Evolutionary conservation across 92 coral and sea anemone species (phyloP).

Genomic region (Parazoanthus atlanticus): DNA sequence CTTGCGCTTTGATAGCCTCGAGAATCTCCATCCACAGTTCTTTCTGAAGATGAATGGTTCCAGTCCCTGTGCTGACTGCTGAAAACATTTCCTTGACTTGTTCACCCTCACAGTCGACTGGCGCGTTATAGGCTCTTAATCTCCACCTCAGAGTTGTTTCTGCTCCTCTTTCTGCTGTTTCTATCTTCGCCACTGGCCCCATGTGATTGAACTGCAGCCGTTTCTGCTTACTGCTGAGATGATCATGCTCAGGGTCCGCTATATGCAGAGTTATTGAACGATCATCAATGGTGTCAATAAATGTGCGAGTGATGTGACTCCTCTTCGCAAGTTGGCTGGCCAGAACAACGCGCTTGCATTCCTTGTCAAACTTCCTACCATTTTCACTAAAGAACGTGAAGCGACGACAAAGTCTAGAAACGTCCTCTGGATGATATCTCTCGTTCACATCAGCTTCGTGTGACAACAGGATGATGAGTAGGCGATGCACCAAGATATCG

Average conservation of each 20-base stretch:
- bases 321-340: slow-evolving; percentile 60
- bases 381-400: slow-evolving; percentile 68
- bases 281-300: slow-evolving; percentile 65
- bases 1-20: slow-evolving; percentile 15
- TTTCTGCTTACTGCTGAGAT: slow-evolving; percentile 55
- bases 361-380: slow-evolving; percentile 65
- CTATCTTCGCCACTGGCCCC: slow-evolving; percentile 40
- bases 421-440: slow-evolving; percentile 50
- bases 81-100: slow-evolving; percentile 3
- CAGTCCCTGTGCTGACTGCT: background rate
- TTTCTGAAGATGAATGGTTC: background rate
- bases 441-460: slow-evolving; percentile 8
- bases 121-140: slow-evolving; percentile 62
- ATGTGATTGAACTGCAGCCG: slow-evolving; percentile 62
- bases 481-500: slow-evolving; percentile 88
- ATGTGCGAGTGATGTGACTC: slow-evolving; percentile 51
- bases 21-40: background rate
- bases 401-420: slow-evolving; percentile 76
- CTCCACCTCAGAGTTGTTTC: slow-evolving; percentile 63
- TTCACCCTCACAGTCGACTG: slow-evolving; percentile 12
- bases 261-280: slow-evolving; percentile 59
- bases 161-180: slow-evolving; percentile 28
- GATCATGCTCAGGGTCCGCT: slow-evolving; percentile 59
- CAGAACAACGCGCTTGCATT: slow-evolving; percentile 65
- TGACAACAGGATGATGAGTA: slow-evolving; percentile 41